A percentile compares a stretch with the other conserved stretches of the same genome.
These are phyloP conservation scores for Thripadectes ignobilis DNA, from an alignment of 2,797 vertebrate genomes.

Conservation along the genomic window DNA sequence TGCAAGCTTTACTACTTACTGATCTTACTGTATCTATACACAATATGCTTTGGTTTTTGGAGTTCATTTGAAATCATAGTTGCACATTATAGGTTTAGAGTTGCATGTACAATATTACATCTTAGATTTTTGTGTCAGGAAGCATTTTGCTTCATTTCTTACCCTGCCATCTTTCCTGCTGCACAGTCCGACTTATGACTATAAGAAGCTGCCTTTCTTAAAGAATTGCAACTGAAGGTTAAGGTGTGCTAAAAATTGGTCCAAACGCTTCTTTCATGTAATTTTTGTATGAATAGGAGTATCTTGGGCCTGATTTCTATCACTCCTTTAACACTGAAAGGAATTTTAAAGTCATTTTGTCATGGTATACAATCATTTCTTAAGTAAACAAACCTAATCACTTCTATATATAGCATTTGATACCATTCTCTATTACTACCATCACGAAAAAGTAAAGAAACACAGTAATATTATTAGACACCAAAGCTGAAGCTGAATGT, in stretches of 20 bases:
- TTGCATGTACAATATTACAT: background rate
- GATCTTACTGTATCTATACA: background rate
- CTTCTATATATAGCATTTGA: background rate
- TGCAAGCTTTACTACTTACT: background rate
- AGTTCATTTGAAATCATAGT: background rate
- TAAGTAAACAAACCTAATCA: background rate
- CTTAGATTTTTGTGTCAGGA: background rate
- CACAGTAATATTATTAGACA: background rate
- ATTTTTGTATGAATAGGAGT: background rate
- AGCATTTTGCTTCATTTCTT: background rate
- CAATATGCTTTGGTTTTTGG: background rate
- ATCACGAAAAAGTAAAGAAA: background rate
- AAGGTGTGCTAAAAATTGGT: background rate
- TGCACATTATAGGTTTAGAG: background rate
- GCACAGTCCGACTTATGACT: background rate
- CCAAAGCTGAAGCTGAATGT: background rate
- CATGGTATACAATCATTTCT: background rate
- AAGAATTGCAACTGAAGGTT: background rate
- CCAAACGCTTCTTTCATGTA: background rate
- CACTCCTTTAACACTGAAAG: background rate
- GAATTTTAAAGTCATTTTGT: background rate
- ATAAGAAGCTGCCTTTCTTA: background rate
- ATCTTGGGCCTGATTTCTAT: background rate
- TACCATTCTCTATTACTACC: background rate
- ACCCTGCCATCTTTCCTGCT: background rate